These are phyloP conservation scores for Xestia xanthographa DNA, from an alignment of 2,888 invertebrate genomes.

Conservation along the genomic window DNA sequence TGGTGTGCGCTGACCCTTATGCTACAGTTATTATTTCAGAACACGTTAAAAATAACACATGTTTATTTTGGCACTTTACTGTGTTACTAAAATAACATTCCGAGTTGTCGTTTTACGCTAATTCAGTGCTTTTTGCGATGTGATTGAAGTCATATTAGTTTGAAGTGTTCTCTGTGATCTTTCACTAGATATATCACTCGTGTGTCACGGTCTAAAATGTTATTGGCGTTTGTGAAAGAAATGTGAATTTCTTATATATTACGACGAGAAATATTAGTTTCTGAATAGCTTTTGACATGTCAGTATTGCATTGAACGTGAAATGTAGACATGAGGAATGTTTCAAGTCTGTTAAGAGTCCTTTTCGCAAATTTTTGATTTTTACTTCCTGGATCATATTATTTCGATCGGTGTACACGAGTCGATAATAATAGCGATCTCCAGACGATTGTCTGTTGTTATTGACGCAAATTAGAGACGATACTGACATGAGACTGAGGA, in stretches of 20 bases:
- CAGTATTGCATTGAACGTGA: slow-evolving; percentile 4
- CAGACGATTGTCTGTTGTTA: too few relatives aligned
- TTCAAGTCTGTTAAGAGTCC: not conserved
- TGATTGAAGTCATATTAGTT: slow-evolving; percentile 46
- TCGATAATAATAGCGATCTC: too few relatives aligned
- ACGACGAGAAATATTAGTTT: slow-evolving; percentile 16
- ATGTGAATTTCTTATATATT: slow-evolving; percentile 19
- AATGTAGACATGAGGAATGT: slow-evolving; percentile 28
- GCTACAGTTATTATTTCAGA: slow-evolving; percentile 53
- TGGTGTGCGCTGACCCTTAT: not conserved
- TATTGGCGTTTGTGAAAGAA: slow-evolving; percentile 47
- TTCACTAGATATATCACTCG: slow-evolving; percentile 50
- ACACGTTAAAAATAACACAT: slow-evolving; percentile 65
- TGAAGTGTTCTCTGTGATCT: slow-evolving; percentile 28
- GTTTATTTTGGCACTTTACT: slow-evolving; percentile 70
- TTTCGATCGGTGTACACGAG: too few relatives aligned
- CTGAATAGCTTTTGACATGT: slow-evolving; percentile 12
- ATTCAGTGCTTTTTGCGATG: slow-evolving; percentile 47
- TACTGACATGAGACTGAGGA: too few relatives aligned
- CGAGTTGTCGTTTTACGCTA: slow-evolving; percentile 56
- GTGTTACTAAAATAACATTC: slow-evolving; percentile 55
- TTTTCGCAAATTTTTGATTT: too few relatives aligned
- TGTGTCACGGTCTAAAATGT: slow-evolving; percentile 31
- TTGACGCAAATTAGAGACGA: too few relatives aligned
- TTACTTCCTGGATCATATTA: too few relatives aligned